phyloP scores from a whole-genome alignment of 1,140 invertebrate species.

The Augochlora pura region DNA sequence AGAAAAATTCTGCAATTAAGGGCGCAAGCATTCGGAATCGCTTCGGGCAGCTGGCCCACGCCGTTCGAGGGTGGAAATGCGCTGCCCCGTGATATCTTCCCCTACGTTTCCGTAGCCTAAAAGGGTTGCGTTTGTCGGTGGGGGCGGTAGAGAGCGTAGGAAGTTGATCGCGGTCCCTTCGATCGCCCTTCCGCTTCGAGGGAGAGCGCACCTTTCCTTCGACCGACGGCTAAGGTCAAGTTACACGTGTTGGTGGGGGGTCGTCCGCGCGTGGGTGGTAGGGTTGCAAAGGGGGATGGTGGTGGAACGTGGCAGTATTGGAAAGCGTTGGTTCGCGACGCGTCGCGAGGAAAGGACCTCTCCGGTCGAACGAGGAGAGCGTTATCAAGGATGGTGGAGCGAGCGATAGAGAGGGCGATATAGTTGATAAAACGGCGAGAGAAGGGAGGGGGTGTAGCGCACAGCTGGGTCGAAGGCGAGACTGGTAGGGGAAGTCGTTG shows the following conservation, averaged over 20 bases:
- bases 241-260: slow-evolving; percentile 31
- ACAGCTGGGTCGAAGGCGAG: slow-evolving; percentile 54
- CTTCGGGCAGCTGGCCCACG: too few relatives aligned
- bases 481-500: slow-evolving; percentile 58
- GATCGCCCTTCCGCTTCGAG: slow-evolving; percentile 22
- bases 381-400: not conserved
- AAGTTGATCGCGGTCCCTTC: slow-evolving; percentile 2
- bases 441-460: slow-evolving; percentile 19
- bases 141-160: not conserved
- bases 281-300: not conserved
- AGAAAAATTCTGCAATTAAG: too few relatives aligned
- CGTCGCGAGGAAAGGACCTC: slow-evolving; percentile 12
- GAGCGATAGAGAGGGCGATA: not conserved
- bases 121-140: not conserved
- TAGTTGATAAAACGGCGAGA: slow-evolving; percentile 23
- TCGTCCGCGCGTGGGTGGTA: too few relatives aligned
- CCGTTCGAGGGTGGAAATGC: too few relatives aligned
- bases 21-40: too few relatives aligned
- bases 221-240: slow-evolving; percentile 44
- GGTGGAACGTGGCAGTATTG: slow-evolving; percentile 23
- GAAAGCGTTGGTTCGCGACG: slow-evolving; percentile 32
- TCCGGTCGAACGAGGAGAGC: slow-evolving; percentile 4
- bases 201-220: slow-evolving; percentile 24
- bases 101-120: too few relatives aligned
- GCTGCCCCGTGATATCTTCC: too few relatives aligned